Conservation (phyloP, 2,888 invertebrate genomes). For the Phalangium opilio region DNA sequence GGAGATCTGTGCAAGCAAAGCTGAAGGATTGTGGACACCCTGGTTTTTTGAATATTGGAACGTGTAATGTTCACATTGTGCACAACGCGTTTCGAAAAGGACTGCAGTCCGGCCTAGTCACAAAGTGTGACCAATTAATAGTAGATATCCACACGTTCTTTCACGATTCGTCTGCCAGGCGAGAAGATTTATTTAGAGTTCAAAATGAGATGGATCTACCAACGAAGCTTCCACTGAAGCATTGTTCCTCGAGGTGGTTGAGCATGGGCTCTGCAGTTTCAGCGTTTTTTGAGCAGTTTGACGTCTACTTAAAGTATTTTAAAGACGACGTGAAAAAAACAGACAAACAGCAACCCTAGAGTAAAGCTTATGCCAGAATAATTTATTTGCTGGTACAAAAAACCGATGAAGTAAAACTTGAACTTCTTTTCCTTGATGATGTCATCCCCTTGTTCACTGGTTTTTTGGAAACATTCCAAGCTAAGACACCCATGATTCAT, state of each 20-base stretch:
- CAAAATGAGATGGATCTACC: neutral
- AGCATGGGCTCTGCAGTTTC: neutral
- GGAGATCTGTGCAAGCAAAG: neutral
- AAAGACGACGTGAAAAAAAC: neutral
- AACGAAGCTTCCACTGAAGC: neutral
- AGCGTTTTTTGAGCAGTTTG: neutral
- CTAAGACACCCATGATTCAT: neutral
- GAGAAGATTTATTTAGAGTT: neutral
- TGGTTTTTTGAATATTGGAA: neutral
- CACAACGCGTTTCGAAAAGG: neutral
- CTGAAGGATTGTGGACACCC: neutral
- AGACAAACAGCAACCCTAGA: neutral
- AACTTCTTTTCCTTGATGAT: neutral
- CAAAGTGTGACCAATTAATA: neutral
- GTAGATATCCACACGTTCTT: neutral
- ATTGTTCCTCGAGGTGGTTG: neutral
- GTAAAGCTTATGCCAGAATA: neutral
- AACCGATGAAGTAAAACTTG: too few species aligned
- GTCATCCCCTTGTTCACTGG: neutral
- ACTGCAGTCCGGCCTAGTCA: neutral
- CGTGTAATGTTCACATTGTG: neutral
- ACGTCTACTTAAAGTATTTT: neutral
- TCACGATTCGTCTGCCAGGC: neutral
- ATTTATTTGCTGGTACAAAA: neutral
- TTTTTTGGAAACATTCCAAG: neutral